These are phyloP conservation scores for Drosophila demipolita DNA, from an alignment of 2,888 invertebrate genomes.

Conservation along the genomic window DNA sequence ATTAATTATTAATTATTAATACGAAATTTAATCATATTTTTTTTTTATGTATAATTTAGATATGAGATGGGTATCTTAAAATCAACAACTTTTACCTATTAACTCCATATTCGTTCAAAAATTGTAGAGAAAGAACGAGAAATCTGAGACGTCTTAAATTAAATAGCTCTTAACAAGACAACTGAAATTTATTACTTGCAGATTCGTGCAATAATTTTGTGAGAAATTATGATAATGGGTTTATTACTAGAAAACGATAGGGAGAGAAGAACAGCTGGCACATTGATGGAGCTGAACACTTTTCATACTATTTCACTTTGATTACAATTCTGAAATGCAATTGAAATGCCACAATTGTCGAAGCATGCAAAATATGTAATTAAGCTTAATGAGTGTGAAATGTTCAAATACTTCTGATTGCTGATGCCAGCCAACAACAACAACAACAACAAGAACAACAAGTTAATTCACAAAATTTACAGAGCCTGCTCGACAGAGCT, in stretches of 20 bases:
- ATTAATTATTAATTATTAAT: not conserved
- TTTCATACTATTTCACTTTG: not conserved
- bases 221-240: not conserved
- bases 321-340: conserved; percentile 14
- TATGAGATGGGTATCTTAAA: not conserved
- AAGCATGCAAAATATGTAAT: conserved; percentile 65
- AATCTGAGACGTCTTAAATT: not conserved
- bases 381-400: conserved; percentile 77
- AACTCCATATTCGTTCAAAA: not conserved
- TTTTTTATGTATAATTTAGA: too few relatives aligned
- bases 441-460: conserved; percentile 15
- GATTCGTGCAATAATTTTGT: not conserved
- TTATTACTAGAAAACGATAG: not conserved
- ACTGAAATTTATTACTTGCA: not conserved
- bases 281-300: not conserved
- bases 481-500: conserved; percentile 21
- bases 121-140: not conserved
- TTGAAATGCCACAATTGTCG: conserved; percentile 28
- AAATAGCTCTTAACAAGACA: not conserved
- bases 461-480: conserved; percentile 55
- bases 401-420: conserved; percentile 45
- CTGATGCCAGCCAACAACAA: conserved; percentile 14
- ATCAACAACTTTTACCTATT: not conserved
- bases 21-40: not conserved
- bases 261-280: not conserved